phyloP scores from a whole-genome alignment of 2,797 vertebrate genomes.

The Micropoecilia bifurca region DNA sequence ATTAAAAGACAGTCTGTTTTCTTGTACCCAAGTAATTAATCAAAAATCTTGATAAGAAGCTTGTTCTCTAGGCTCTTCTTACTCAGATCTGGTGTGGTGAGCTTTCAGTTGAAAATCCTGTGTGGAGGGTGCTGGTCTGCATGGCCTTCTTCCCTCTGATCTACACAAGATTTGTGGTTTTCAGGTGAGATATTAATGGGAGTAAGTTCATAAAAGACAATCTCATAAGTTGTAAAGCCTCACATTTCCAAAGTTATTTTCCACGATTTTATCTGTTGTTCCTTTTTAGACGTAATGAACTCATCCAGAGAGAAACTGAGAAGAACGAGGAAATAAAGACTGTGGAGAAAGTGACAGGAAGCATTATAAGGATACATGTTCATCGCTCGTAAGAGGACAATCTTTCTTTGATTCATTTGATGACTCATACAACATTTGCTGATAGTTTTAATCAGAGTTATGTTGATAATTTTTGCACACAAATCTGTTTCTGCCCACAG shows the following conservation, averaged over 20 bases:
- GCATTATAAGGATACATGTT: constrained; percentile 31
- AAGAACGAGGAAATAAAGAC: constrained; percentile 67
- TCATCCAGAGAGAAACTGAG: constrained; percentile 69
- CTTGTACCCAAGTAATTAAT: background rate
- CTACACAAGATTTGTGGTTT: constrained; percentile 82
- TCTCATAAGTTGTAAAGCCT: background rate
- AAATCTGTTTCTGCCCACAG: constrained; percentile 30
- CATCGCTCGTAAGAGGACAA: constrained; percentile 54
- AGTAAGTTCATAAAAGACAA: background rate
- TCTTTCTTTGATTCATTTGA: background rate
- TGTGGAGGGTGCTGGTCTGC: constrained; percentile 87
- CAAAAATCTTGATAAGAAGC: background rate
- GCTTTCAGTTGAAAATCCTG: constrained; percentile 86
- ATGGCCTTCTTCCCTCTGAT: constrained; percentile 90
- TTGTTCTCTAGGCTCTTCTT: constrained; percentile 85
- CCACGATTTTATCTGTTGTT: background rate
- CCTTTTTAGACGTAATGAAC: constrained; percentile 74
- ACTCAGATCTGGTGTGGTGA: constrained; percentile 97
- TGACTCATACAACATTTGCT: background rate
- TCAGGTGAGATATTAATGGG: constrained; percentile 63
- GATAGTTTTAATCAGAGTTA: background rate
- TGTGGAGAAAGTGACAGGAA: constrained; percentile 61
- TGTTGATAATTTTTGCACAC: background rate
- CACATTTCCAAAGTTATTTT: background rate
- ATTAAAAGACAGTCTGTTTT: background rate